These are phyloP conservation scores for Oenanthe melanoleuca DNA, from an alignment of 2,113 vertebrate genomes.

Conservation along the genomic window DNA sequence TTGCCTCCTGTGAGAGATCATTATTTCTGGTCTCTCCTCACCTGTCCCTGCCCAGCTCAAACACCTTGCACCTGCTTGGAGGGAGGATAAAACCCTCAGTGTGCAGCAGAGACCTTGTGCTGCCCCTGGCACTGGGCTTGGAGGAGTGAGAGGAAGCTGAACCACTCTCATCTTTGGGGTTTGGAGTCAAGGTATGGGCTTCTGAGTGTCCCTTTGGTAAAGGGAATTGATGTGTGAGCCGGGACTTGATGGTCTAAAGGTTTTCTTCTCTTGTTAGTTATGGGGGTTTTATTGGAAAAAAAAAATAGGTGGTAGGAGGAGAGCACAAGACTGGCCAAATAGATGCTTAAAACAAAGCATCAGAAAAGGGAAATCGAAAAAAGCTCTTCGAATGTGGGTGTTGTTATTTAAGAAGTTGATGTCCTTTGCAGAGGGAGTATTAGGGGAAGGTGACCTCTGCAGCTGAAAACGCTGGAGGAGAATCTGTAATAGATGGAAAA, in stretches of 20 bases:
- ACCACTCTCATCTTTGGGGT: accelerated
- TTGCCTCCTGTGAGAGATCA: background rate
- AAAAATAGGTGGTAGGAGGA: no score
- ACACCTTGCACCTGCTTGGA: background rate
- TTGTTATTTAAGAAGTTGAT: background rate
- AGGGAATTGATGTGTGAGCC: accelerated
- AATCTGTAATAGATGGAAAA: background rate
- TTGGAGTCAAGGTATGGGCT: background rate
- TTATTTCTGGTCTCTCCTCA: background rate
- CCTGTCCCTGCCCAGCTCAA: background rate
- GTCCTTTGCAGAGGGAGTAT: background rate
- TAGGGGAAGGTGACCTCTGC: slow-evolving; percentile 2
- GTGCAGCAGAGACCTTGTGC: accelerated
- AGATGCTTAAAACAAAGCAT: background rate
- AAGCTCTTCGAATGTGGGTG: accelerated
- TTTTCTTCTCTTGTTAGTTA: background rate
- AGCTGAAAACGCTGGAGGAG: background rate
- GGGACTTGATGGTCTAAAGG: accelerated
- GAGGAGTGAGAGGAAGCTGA: accelerated
- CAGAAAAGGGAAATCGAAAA: accelerated
- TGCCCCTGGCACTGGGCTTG: accelerated
- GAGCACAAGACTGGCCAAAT: accelerated
- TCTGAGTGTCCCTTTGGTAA: accelerated
- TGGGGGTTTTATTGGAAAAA: accelerated
- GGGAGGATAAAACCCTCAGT: background rate